These are phyloP conservation scores for Semnornis frantzii DNA, from an alignment of 2,113 vertebrate genomes.

Conservation along the genomic window DNA sequence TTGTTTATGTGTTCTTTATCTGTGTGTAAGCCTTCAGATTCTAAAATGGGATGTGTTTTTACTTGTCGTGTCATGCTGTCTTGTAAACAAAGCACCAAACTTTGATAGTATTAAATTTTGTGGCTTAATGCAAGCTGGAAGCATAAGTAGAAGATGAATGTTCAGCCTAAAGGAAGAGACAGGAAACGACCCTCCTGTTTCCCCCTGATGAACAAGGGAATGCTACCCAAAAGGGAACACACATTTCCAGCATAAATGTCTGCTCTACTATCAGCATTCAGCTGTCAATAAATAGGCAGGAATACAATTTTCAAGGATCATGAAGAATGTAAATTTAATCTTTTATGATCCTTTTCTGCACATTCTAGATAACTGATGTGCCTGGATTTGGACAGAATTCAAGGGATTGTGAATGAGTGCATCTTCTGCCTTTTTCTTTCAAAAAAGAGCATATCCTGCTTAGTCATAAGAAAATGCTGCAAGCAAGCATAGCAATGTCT, in stretches of 20 bases:
- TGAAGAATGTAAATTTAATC: neutral
- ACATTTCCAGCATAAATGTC: neutral
- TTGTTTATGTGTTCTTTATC: neutral
- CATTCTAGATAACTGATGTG: neutral
- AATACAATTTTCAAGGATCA: neutral
- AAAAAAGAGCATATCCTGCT: neutral
- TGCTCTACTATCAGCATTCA: neutral
- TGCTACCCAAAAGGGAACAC: neutral
- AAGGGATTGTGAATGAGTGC: neutral
- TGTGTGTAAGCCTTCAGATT: neutral
- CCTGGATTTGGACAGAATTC: neutral
- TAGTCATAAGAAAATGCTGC: neutral
- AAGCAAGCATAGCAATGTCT: neutral
- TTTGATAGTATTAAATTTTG: neutral
- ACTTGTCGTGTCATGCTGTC: neutral
- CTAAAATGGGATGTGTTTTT: neutral
- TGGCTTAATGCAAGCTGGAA: neutral
- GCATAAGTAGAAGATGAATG: neutral
- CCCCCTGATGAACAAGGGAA: neutral
- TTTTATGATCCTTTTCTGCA: neutral
- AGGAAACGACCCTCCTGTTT: neutral
- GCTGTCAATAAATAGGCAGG: neutral
- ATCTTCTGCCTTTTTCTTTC: neutral
- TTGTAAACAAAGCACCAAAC: neutral
- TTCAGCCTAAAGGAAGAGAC: neutral